Base-by-base conservation (phyloP, 1,140 invertebrate species). In the Drosophila repleta region DNA sequence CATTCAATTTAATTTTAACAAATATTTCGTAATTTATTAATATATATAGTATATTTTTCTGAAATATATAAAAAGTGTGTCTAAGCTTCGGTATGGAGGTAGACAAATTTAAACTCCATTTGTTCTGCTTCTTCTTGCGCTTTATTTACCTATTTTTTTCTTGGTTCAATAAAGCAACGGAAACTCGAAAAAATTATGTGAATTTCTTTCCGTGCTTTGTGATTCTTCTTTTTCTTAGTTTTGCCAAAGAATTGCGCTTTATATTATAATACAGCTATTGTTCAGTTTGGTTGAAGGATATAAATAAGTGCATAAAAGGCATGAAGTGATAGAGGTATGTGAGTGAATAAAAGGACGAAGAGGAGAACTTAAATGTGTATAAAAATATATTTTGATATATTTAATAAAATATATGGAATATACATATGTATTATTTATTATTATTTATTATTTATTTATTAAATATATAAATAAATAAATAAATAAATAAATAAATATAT, bases 111-210 rank as follows among this genome's bases (percentile, higher is more conserved):
- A 26, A n/a, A 10, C 17, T 21, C 17, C 20, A 21, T 76, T 76
- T 67, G 29, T 56, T 45, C 32, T 58, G 13, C 18, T n/a, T 29
- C 18, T 49, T 41, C 8, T 20, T 5, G 39, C 7, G 17, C 17
- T 17, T 26, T 61, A 45, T 49, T 24, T 46, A 15, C 20, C 39
- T 43, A 17, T 15, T 21, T 10, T 70, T 70, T 63, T 39, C n/a
- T 55, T 29, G 39, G 52, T 58, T 67, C 41, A 56, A 58, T 51
- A 67, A 68, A 67, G 39, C 49, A 63, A 48, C 77, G 82, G 82
- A 85, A 81, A 57, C 39, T 61, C 37, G 17, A 45, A 51, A 64
- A 87, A 82, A 78, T 71, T 74, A 61, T 69, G 53, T 68, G 43
- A 10, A 48, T 52, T 74, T 72, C 60, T 69, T 72, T 79, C 74